phyloP scores from a whole-genome alignment of 1,140 invertebrate species.

The Thalassaphorura encarpata region DNA sequence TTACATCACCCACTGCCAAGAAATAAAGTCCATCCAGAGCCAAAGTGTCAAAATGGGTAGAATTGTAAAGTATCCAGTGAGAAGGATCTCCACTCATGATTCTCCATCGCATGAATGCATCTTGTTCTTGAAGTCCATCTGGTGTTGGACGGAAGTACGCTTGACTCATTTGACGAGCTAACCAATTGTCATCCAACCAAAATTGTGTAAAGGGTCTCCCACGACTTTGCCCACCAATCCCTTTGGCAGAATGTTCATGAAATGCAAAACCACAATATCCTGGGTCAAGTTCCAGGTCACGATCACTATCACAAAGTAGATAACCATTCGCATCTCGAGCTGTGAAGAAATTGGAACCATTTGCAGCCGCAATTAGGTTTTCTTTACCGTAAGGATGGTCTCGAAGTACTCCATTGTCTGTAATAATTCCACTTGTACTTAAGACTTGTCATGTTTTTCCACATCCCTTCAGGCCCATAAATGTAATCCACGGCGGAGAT shows the following conservation, averaged over 20 bases:
- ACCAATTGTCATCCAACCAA: slow-evolving; percentile 21
- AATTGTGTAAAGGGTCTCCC: slow-evolving; percentile 16
- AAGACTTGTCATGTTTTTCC: slow-evolving; percentile 1
- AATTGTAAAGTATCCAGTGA: slow-evolving; percentile 12
- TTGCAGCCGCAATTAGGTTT: slow-evolving; percentile 1
- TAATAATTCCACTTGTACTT: slow-evolving; percentile 18
- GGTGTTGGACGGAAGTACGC: slow-evolving; percentile 2
- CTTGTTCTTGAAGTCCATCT: slow-evolving; percentile 9
- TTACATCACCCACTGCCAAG: not conserved
- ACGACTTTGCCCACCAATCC: not conserved
- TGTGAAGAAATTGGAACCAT: not conserved
- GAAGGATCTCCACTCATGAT: slow-evolving; percentile 7
- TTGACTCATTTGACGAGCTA: slow-evolving; percentile 13
- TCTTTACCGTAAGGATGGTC: slow-evolving; percentile 8
- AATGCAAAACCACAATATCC: slow-evolving; percentile 12
- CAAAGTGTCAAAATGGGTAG: slow-evolving; percentile 13
- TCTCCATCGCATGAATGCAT: slow-evolving; percentile 15
- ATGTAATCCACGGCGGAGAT: slow-evolving; percentile 6
- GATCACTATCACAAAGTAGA: slow-evolving; percentile 12
- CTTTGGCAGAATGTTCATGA: slow-evolving; percentile 11
- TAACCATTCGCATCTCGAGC: slow-evolving; percentile 17
- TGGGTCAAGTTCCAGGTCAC: slow-evolving; percentile 5
- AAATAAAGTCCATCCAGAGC: slow-evolving; percentile 15
- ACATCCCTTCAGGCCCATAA: slow-evolving; percentile 5
- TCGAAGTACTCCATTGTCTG: slow-evolving; percentile 6